Conservation (phyloP, 2,113 vertebrate genomes). For the Antechinus flavipes region DNA sequence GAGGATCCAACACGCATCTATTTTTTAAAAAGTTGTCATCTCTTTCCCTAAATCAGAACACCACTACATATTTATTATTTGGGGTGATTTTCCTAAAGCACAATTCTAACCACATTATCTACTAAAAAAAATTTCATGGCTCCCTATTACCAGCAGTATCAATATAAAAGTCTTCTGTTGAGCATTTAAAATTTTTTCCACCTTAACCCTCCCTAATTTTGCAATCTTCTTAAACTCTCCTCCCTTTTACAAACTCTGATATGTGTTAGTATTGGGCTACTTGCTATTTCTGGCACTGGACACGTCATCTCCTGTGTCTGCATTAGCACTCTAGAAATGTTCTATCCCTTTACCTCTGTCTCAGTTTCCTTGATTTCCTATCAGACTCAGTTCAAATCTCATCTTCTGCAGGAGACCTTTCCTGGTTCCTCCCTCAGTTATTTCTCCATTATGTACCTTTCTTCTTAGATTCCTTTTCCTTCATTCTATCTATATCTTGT, state of each 20-base stretch:
- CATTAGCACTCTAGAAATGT: background rate
- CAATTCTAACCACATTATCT: background rate
- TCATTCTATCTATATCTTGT: background rate
- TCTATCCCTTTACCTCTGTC: background rate
- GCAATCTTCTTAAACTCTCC: background rate
- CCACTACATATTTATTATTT: background rate
- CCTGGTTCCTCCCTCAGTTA: background rate
- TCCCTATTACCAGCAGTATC: background rate
- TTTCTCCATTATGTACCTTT: background rate
- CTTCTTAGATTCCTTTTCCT: background rate
- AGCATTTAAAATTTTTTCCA: background rate
- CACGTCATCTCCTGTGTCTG: background rate
- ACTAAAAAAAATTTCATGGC: background rate
- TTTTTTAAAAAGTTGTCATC: background rate
- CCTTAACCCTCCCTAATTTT: background rate
- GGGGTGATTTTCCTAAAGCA: background rate
- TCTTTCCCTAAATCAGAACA: background rate
- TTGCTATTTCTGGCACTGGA: background rate
- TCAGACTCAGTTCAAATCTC: background rate
- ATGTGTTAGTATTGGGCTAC: background rate
- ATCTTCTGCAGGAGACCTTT: background rate
- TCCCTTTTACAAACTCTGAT: background rate
- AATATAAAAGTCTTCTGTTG: background rate
- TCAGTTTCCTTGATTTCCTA: background rate
- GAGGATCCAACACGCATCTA: background rate